Percentiles rank a stretch among this genome's conserved stretches.
phyloP scores from a whole-genome alignment of 2,888 invertebrate species.

The Andrena minutula region DNA sequence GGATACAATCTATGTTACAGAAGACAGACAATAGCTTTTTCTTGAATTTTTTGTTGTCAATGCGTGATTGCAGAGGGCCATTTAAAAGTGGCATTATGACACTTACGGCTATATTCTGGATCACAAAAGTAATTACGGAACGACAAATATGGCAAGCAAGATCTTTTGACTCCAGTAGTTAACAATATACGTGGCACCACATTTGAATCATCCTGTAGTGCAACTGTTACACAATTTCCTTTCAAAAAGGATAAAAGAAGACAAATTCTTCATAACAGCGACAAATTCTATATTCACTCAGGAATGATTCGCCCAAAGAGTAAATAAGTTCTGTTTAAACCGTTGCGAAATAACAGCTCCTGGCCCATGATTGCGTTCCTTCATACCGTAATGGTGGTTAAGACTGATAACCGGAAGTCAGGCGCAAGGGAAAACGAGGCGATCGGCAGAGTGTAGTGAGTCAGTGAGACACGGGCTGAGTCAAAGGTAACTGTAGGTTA shows the following conservation, averaged over 20 bases:
- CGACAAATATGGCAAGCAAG: not conserved
- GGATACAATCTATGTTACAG: not conserved
- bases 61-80: not conserved
- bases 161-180: not conserved
- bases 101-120: not conserved
- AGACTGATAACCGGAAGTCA: conserved; percentile 65
- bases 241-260: too few species aligned
- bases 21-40: not conserved
- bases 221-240: not conserved
- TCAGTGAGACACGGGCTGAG: conserved; percentile 75
- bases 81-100: not conserved
- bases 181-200: not conserved
- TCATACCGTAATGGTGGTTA: conserved; percentile 56
- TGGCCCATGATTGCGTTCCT: conserved; percentile 49
- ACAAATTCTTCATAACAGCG: too few species aligned
- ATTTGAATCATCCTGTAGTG: not conserved
- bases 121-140: not conserved
- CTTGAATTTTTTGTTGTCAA: not conserved
- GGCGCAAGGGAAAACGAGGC: conserved; percentile 61
- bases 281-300: too few species aligned
- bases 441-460: conserved; percentile 69
- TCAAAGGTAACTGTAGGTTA: conserved; percentile 76
- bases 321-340: not conserved
- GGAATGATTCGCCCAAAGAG: not conserved
- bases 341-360: conserved; percentile 39